These are phyloP conservation scores for Galaxias olidus DNA, from an alignment of 2,797 vertebrate genomes.

Conservation along the genomic window DNA sequence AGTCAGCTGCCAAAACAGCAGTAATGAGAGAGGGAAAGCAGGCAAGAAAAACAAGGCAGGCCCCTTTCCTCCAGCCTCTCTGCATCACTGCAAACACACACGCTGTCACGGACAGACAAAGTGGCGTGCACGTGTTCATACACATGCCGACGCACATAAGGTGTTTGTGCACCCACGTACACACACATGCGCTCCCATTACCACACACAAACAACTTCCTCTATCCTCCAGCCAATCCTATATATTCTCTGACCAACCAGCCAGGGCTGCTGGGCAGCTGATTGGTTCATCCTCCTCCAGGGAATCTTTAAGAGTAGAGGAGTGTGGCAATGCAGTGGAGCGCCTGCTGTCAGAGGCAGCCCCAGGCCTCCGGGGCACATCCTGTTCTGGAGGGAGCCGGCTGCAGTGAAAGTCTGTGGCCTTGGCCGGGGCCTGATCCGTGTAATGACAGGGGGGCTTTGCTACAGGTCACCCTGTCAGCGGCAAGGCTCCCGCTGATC, in stretches of 20 bases:
- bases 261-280: conserved; percentile 24
- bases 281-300: conserved; percentile 20
- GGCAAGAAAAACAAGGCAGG: conserved; percentile 39
- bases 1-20: conserved; percentile 79
- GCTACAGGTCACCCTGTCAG: conserved; percentile 64
- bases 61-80: conserved; percentile 54
- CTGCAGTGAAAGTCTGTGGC: conserved; percentile 59
- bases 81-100: conserved; percentile 36
- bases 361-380: conserved; percentile 11
- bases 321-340: conserved; percentile 2
- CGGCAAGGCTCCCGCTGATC: conserved; percentile 53
- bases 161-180: background rate
- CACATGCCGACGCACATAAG: background rate
- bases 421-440: conserved; percentile 64
- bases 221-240: conserved; percentile 1
- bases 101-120: background rate
- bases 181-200: background rate
- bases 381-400: conserved; percentile 32
- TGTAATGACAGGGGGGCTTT: conserved; percentile 68
- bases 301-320: conserved; percentile 4
- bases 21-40: conserved; percentile 63
- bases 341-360: conserved; percentile 8
- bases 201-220: background rate
- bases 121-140: background rate
- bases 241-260: conserved; percentile 16